Evolutionary conservation across 2,888 invertebrate species (phyloP), one percentile per base, ranked within the genome.

Genomic region (Trisateles emortualis): DNA sequence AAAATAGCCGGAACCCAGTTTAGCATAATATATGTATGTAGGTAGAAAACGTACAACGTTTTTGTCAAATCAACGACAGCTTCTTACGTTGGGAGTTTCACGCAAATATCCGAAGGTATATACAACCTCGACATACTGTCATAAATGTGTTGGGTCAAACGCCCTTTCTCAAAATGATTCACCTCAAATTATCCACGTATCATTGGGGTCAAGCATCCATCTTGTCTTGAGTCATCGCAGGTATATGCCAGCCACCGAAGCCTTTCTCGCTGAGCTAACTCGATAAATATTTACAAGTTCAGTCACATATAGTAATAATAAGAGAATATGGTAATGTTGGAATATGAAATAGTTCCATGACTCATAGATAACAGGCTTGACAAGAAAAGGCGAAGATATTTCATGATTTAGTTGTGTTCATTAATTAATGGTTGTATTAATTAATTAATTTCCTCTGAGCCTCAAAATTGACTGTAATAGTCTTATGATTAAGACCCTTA

Each of bases 171-270:
- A 10, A 57, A 41, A 58, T 84, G 81, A 83, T 68, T 84, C 83
- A 84, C 67, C 64, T 69, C 72, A 68, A 79, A 74, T 76, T 75
- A 79, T 72, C 71, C 67, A 64, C 58, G 62, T 72, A 72, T 74
- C 78, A 81, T 81, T 69, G 77, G 73, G 81, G 81, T 82, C 82
- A 81, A 77, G 45, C 74, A 76, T 68, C 43, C 59, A 66, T 65
- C 64, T 59, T 61, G 4, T 19, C 67, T 71, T 83, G 81, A 84
- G 53, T 81, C 83, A 81, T 59, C 65, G 58, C 55, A 74, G 64
- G 74, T 71, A 73, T 69, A 67, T 24, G 41, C 32, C 36, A 26
- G 26, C 19, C 54, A 53, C 56, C 49, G 63, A 64, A 72, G 65
- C 63, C 72, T 78, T 72, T 73, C n/a, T n/a, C 72, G 44, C 67